These are phyloP conservation scores for Athene noctua DNA, from an alignment of 2,113 vertebrate species.

Conservation along the genomic window DNA sequence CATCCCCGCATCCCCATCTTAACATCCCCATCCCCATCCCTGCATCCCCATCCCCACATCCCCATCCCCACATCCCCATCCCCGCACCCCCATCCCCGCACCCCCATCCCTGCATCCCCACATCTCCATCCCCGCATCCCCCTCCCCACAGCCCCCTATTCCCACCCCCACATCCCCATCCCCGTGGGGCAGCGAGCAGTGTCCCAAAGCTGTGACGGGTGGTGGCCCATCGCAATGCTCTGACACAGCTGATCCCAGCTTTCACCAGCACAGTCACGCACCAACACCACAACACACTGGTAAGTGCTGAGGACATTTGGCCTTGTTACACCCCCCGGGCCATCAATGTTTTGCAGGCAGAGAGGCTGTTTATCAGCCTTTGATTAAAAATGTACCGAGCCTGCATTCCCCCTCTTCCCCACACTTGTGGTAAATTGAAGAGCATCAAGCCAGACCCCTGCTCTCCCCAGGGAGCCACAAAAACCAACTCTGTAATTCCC, in stretches of 20 bases:
- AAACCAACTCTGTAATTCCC: neutral
- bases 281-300: fast-evolving
- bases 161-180: neutral
- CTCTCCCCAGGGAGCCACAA: neutral
- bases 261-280: neutral
- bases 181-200: fast-evolving
- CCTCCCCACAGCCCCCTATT: too few relatives aligned
- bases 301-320: neutral
- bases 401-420: neutral
- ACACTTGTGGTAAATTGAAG: neutral
- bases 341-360: neutral
- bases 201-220: neutral
- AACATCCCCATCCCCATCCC: neutral
- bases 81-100: neutral
- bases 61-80: too few relatives aligned
- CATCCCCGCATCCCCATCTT: too few relatives aligned
- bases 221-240: fast-evolving
- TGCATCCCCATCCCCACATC: too few relatives aligned
- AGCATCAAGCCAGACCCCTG: neutral
- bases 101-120: too few relatives aligned
- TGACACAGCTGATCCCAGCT: neutral
- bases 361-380: neutral
- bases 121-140: too few relatives aligned
- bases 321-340: neutral
- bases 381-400: neutral